phyloP scores from a whole-genome alignment of 2,888 invertebrate species.

The Scaptomyza parva region DNA sequence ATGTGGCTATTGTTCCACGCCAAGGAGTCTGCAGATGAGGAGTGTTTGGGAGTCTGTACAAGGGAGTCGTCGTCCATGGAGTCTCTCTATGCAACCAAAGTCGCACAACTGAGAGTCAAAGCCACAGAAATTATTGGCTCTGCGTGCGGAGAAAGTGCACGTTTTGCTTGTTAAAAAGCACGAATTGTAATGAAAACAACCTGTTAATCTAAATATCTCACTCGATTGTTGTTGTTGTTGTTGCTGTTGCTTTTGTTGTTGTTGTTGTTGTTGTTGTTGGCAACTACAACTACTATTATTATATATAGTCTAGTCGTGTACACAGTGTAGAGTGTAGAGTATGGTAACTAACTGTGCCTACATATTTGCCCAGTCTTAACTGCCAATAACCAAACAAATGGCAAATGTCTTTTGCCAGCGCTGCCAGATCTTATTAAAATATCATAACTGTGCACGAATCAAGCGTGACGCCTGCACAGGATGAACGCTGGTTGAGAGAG shows the following conservation, averaged over 20 bases:
- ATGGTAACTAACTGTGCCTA: conserved; percentile 65
- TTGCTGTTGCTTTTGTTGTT: neutral
- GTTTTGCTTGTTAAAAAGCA: conserved; percentile 83
- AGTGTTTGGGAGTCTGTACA: neutral
- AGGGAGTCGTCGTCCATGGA: conserved; percentile 18
- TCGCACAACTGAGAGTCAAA: conserved; percentile 33
- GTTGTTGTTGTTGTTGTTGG: conserved; percentile 54
- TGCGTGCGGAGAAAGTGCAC: conserved; percentile 84
- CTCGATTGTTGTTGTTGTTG: conserved; percentile 73
- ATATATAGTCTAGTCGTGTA: conserved; percentile 80
- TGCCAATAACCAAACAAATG: conserved; percentile 69
- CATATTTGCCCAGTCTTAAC: conserved; percentile 60
- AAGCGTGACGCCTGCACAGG: conserved; percentile 48
- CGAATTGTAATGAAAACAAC: conserved; percentile 83
- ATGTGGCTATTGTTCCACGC: conserved; percentile 61
- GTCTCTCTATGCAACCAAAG: conserved; percentile 6
- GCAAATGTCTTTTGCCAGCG: conserved; percentile 41
- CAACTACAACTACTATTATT: conserved; percentile 73
- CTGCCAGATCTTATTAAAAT: conserved; percentile 81
- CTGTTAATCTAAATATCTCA: conserved; percentile 84
- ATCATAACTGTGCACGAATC: conserved; percentile 78
- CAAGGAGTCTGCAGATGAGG: conserved; percentile 47
- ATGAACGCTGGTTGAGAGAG: neutral
- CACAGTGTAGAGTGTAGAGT: conserved; percentile 46
- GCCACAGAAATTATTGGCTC: conserved; percentile 80